Conservation (phyloP, 2,888 invertebrate genomes). For the Cataglyphis cursor region DNA sequence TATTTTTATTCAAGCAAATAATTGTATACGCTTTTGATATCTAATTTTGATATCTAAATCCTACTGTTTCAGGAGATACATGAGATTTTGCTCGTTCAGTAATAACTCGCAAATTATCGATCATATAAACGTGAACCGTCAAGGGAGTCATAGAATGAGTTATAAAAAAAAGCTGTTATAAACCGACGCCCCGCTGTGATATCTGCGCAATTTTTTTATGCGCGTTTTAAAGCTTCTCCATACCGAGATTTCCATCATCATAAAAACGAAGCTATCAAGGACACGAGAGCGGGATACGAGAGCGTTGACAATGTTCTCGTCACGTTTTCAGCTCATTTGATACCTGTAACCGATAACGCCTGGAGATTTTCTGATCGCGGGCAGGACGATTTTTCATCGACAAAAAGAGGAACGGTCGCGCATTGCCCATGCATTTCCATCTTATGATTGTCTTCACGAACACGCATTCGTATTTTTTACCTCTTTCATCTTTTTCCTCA, state of each 20-base stretch:
- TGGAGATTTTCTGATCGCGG: slow-evolving; percentile 66
- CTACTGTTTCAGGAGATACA: not conserved
- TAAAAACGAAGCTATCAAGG: slow-evolving; percentile 31
- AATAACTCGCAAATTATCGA: slow-evolving; percentile 14
- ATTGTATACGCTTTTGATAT: not conserved
- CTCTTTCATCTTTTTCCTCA: not conserved
- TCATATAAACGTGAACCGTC: not conserved
- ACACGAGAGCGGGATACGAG: slow-evolving; percentile 29
- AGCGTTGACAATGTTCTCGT: slow-evolving; percentile 65
- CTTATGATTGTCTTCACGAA: slow-evolving; percentile 36
- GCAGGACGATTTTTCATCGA: slow-evolving; percentile 64
- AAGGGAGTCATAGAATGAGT: not conserved
- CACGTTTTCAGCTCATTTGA: slow-evolving; percentile 71
- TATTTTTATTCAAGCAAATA: not conserved
- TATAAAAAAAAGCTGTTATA: slow-evolving; percentile 8
- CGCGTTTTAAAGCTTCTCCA: slow-evolving; percentile 7
- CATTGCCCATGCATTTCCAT: slow-evolving; percentile 71
- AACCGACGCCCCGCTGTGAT: not conserved
- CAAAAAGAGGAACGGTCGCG: slow-evolving; percentile 50
- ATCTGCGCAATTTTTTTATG: slow-evolving; percentile 34
- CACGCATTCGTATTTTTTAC: slow-evolving; percentile 12
- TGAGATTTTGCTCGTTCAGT: slow-evolving; percentile 12
- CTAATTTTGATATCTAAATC: not conserved
- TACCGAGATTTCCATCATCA: slow-evolving; percentile 27
- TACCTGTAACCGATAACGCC: slow-evolving; percentile 70